A percentile compares a stretch with the other conserved stretches of the same genome.
phyloP scores from a whole-genome alignment of 2,113 vertebrate genomes.

The Recurvirostra avosetta region DNA sequence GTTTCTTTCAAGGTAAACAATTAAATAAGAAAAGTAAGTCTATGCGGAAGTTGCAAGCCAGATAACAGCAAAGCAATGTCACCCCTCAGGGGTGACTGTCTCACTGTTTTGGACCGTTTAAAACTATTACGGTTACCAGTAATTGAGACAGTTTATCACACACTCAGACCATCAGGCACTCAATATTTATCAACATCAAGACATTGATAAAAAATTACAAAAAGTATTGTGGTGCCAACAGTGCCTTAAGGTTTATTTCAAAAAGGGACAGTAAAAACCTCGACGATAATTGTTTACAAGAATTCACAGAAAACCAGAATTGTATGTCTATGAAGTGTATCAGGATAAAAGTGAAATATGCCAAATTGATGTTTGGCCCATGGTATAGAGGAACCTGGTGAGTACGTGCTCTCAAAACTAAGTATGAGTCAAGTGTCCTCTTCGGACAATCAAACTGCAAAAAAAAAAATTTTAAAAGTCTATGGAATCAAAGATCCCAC shows the following conservation, averaged over 20 bases:
- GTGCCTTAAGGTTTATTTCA: background rate
- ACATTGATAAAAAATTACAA: background rate
- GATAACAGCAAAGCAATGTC: background rate
- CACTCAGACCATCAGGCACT: background rate
- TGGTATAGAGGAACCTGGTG: background rate
- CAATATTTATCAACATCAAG: background rate
- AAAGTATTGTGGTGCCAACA: background rate
- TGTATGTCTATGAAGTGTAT: background rate
- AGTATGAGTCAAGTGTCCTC: background rate
- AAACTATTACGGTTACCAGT: background rate
- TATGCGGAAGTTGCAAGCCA: background rate
- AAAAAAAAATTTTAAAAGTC: background rate
- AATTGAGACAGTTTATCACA: background rate
- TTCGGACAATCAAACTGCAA: background rate
- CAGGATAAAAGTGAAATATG: background rate
- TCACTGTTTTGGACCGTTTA: background rate
- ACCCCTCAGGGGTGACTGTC: background rate
- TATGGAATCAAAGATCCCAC: background rate
- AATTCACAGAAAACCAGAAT: background rate
- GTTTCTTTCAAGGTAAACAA: background rate
- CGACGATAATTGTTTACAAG: background rate
- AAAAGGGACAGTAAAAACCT: background rate
- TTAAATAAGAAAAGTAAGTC: background rate
- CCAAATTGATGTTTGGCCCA: background rate
- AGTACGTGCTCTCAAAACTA: background rate